Evolutionary conservation across 2,797 vertebrate species (phyloP).

Genomic region (Chiroxiphia lanceolata): DNA sequence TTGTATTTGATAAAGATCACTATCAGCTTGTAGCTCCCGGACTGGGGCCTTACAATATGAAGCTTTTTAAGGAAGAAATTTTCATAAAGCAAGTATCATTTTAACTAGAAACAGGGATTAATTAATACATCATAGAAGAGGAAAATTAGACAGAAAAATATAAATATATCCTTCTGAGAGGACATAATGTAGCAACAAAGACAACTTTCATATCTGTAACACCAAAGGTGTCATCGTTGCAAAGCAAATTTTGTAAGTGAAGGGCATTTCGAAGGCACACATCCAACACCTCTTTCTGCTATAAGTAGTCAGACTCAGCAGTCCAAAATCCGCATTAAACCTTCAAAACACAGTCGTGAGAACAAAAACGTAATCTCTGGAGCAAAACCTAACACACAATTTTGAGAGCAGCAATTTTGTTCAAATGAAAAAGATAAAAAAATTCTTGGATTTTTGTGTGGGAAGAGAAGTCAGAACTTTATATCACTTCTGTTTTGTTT

Average conservation of each 20-base stretch:
- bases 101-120: neutral
- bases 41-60: neutral
- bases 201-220: neutral
- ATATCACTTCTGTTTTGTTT: neutral
- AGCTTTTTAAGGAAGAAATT: neutral
- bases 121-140: neutral
- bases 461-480: neutral
- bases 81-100: neutral
- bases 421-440: neutral
- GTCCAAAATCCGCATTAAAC: slow-evolving; percentile 6
- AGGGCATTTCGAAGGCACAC: neutral
- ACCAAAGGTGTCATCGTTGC: slow-evolving; percentile 12
- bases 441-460: neutral
- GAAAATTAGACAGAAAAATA: neutral
- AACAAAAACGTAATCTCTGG: neutral
- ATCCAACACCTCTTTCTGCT: neutral
- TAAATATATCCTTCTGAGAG: neutral
- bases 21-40: neutral
- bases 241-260: slow-evolving; percentile 19
- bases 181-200: neutral
- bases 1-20: neutral
- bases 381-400: neutral
- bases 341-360: neutral
- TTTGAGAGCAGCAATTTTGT: neutral
- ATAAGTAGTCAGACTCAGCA: neutral